Conservation (phyloP, 2,888 invertebrate species). For the Yponomeuta sedellus region DNA sequence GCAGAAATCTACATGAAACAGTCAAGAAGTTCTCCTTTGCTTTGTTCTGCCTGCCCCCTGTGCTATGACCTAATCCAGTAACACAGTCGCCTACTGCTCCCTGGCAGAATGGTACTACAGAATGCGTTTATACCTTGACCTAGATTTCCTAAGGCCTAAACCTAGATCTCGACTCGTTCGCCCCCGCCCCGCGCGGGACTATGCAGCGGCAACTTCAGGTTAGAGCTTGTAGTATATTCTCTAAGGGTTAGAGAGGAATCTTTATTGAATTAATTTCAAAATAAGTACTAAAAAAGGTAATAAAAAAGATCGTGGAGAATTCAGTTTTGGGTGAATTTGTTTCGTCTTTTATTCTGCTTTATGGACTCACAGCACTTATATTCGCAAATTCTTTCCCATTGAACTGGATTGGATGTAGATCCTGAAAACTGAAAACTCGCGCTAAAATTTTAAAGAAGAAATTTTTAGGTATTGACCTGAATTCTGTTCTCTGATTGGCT, state of each 20-base stretch:
- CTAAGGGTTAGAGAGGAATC: background rate
- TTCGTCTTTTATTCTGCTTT: background rate
- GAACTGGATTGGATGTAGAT: too few relatives aligned
- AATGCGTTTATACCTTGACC: conserved; percentile 17
- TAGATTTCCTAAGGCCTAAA: conserved; percentile 1
- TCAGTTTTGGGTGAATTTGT: background rate
- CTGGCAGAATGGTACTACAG: conserved; percentile 8
- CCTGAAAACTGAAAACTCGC: background rate
- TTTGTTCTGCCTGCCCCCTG: background rate
- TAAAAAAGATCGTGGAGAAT: background rate
- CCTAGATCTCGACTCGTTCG: conserved; percentile 14
- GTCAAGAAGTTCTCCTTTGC: background rate
- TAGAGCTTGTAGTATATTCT: too few relatives aligned
- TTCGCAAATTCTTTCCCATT: too few relatives aligned
- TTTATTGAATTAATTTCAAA: background rate
- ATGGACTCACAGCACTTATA: too few relatives aligned
- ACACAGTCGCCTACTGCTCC: conserved; percentile 23
- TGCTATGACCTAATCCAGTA: conserved; percentile 34
- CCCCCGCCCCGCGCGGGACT: background rate
- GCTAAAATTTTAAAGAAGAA: background rate
- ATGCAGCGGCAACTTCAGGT: conserved; percentile 16
- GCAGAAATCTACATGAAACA: too few relatives aligned
- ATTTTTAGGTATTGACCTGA: background rate
- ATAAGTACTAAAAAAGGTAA: background rate
- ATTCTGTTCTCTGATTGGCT: conserved; percentile 39